Conservation (phyloP, 64 coral and sea anemone genomes). For the Orbicella faveolata region DNA sequence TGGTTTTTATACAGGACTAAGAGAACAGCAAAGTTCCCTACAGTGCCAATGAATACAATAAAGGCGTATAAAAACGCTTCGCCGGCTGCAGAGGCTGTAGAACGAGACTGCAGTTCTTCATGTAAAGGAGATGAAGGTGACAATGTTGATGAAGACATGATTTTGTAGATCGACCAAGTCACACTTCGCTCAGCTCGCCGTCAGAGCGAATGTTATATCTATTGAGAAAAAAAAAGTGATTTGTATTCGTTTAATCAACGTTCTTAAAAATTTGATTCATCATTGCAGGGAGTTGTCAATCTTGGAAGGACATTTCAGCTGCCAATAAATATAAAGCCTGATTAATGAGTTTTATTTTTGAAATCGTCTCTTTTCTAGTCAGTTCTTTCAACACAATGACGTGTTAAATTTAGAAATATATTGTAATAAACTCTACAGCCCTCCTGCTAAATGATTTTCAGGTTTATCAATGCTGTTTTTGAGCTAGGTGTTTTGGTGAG, state of each 20-base stretch:
- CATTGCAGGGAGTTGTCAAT: too few species aligned
- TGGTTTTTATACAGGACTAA: constrained; percentile 63
- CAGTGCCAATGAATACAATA: constrained; percentile 23
- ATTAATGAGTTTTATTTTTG: too few species aligned
- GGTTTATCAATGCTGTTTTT: not conserved
- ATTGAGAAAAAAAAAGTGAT: too few species aligned
- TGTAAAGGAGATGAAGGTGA: not conserved
- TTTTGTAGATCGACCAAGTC: not conserved
- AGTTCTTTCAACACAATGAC: too few species aligned
- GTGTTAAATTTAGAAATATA: too few species aligned
- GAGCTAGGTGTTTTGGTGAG: not conserved
- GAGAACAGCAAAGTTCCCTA: constrained; percentile 53
- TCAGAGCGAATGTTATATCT: too few species aligned
- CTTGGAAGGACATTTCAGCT: too few species aligned
- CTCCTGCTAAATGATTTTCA: not conserved
- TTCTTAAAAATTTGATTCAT: too few species aligned
- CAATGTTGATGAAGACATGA: not conserved
- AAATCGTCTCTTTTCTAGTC: too few species aligned
- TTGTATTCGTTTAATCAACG: too few species aligned
- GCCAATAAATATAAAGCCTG: too few species aligned
- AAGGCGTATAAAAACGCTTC: constrained; percentile 47
- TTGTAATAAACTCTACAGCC: not conserved
- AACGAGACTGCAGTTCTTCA: constrained; percentile 20
- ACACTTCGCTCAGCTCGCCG: too few species aligned
- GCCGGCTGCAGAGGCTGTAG: not conserved